Evolutionary conservation across 92 coral and sea anemone species (phyloP), one percentile per base, ranked within the genome.

Genomic region (Pocillopora grandis): DNA sequence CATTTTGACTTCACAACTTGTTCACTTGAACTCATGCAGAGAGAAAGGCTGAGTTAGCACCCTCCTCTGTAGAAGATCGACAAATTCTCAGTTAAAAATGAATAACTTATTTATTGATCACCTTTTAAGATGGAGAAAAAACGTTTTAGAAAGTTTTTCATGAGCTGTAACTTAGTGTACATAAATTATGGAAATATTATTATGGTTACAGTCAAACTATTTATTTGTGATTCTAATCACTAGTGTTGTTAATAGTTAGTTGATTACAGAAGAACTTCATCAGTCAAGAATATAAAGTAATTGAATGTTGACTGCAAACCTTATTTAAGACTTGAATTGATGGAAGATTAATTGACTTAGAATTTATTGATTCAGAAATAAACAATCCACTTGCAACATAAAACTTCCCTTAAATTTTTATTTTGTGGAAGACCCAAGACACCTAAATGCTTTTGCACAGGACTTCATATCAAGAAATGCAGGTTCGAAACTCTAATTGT

Each of bases 321-420:
- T 19, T 81, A 81, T 81, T 81, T 81, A 81, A 81, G 77, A 81
- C 77, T 69, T 80, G 73, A 19, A 79, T 79, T 79, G 76, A 72
- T 59, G 58, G 69, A 72, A 81, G 76, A 71, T 58, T 9, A 23
- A 35, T 17, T n/a, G 12, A 42, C 4, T 42, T 42, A 42, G 52
- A 42, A 42, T 42, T 42, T 42, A 61, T 5, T 58, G 62, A 61
- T 71, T 70, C 52, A 42, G 36, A 23, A 80, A 70, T 81, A 59
- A 81, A 59, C 42, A 61, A 71, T 7, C 23, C 76, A 60, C 61
- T 71, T 81, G 70, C 58, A 76, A 71, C 70, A 76, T 13, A 27
- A 33, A 42, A 3, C 5, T 42, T 42, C 52, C 0, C 52, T 42
- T 42, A 3, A 42, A 42, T 3, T 42, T 42, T 3, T 42, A 42